Conservation (phyloP, 1,140 invertebrate genomes). For the Ostrea edulis region DNA sequence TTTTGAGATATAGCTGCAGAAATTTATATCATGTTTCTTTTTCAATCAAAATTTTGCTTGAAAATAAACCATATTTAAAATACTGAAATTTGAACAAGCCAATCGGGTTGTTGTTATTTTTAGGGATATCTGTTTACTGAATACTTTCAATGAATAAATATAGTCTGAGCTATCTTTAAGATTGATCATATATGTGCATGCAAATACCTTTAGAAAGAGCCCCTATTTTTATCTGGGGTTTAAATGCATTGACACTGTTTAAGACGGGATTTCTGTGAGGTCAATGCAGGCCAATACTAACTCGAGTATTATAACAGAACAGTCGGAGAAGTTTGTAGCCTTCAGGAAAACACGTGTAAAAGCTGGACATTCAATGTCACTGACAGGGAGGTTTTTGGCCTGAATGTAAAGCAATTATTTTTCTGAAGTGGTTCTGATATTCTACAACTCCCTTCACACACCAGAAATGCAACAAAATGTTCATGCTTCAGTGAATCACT, state of each 20-base stretch:
- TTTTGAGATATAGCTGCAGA: no score
- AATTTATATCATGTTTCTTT: no score
- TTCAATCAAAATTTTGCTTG: no score
- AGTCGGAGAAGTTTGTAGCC: background rate
- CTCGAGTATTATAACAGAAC: background rate
- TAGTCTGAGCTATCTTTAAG: no score
- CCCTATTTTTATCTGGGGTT: background rate
- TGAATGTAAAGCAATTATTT: background rate
- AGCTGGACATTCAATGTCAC: background rate
- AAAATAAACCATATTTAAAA: no score
- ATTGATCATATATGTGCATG: no score
- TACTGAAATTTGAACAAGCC: no score
- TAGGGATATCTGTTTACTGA: no score
- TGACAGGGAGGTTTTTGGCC: background rate
- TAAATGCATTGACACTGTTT: background rate
- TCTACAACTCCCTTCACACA: background rate
- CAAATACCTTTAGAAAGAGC: background rate
- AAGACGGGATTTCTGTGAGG: background rate
- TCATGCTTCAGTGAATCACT: background rate
- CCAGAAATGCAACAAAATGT: background rate
- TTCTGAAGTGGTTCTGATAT: background rate
- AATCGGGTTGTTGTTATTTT: no score
- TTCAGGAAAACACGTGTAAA: slow-evolving; percentile 1
- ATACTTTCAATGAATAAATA: no score
- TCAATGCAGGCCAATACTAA: background rate